Conservation (phyloP, 2,888 invertebrate genomes). For the Buathra laborator region DNA sequence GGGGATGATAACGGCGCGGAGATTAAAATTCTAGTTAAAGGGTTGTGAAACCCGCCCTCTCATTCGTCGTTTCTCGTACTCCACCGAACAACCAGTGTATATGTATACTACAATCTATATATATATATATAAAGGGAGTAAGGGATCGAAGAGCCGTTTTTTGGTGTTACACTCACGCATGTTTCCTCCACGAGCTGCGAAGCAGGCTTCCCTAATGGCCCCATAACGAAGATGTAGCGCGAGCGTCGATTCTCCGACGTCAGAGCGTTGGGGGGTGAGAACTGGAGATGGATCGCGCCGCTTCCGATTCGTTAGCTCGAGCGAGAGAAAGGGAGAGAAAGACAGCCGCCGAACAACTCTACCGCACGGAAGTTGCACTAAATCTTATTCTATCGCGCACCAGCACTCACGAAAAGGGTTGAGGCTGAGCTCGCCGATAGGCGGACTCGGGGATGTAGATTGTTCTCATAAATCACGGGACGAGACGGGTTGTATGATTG, state of each 20-base stretch:
- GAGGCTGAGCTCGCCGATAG: conserved; percentile 49
- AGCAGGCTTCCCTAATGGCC: conserved; percentile 67
- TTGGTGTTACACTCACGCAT: conserved; percentile 51
- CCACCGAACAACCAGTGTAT: conserved; percentile 36
- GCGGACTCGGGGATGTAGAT: conserved; percentile 52
- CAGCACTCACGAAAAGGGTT: conserved; percentile 68
- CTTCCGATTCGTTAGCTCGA: conserved; percentile 73
- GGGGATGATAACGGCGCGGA: conserved; percentile 65
- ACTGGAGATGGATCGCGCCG: conserved; percentile 73
- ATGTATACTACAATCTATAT: background rate
- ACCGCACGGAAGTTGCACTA: conserved; percentile 67
- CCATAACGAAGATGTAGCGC: conserved; percentile 74
- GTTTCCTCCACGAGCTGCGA: conserved; percentile 46
- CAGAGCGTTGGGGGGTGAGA: conserved; percentile 56
- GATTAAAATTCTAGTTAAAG: conserved; percentile 76
- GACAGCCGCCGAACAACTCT: conserved; percentile 43
- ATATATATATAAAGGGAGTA: background rate
- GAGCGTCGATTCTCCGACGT: conserved; percentile 66
- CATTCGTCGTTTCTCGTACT: conserved; percentile 58
- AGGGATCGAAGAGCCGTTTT: conserved; percentile 52
- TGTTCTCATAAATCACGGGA: conserved; percentile 59
- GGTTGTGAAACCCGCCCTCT: conserved; percentile 49
- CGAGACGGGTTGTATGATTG: conserved; percentile 58
- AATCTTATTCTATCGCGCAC: conserved; percentile 70
- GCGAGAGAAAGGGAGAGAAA: conserved; percentile 44